Base-by-base conservation (phyloP, 2,888 invertebrate genomes). In the Xanthorhoe spadicearia region DNA sequence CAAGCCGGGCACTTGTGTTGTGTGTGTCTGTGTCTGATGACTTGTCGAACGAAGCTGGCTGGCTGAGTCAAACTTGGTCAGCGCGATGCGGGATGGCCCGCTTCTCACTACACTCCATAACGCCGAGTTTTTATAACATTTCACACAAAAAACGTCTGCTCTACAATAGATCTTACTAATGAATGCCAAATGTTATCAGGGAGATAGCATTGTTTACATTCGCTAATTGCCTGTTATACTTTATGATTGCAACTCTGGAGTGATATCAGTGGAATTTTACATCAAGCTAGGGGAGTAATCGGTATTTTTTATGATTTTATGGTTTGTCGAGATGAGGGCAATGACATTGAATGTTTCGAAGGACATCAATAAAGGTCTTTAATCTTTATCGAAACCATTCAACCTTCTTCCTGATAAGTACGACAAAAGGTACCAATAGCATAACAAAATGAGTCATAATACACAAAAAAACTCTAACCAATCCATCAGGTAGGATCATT, bases 91-190 rank as follows among this genome's bases (percentile, higher is more conserved):
- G 81, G 87, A 84, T 83, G 82, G 68, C 74, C 69, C 61, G 74
- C 78, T 83, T 81, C 89, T 83, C 90, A 91, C 89, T 91, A 86
- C 88, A 77, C 74, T 35, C 80, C 75, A 73, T 71, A 68, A 71
- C 81, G 79, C 88, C 90, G 90, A 92, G 91, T 92, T 89, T 90
- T 90, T 80, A 52, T 48, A 74, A 70, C 78, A 75, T 76, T 50
- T 43, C 50, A 72, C 72, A 68, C 70, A 77, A 70, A 73, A 80
- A 79, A 83, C 87, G 88, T 84, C 85, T 77, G 77, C 73, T 73
- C 84, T 73, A 76, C 69, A 56, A 76, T 77, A 77, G 79, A 80
- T 74, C 72, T 58, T 71, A 76, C 73, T 78, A 74, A 79, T 56
- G 48, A 63, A 58, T 61, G 68, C 50, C 75, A 80, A 89, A 81